Percentiles rank a stretch among this genome's conserved stretches.
These are phyloP conservation scores for Poecilobothrus nobilitatus DNA, from an alignment of 2,888 invertebrate species.

Conservation along the genomic window DNA sequence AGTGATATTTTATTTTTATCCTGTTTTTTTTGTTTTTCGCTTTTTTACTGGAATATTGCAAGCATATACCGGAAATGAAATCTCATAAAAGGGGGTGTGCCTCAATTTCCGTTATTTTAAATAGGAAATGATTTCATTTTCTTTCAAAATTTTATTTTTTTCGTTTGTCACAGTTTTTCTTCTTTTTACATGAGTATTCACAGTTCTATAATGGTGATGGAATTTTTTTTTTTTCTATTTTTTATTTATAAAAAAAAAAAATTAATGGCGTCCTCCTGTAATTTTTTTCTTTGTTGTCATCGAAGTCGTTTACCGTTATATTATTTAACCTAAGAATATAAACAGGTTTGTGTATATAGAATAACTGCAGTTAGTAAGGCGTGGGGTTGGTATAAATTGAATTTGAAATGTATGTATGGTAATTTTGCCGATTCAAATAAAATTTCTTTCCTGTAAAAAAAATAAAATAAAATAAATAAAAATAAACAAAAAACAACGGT, in stretches of 20 bases:
- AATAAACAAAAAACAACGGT: too few species aligned
- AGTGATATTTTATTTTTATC: too few species aligned
- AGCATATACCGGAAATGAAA: constrained; percentile 23
- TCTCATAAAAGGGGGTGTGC: constrained; percentile 26
- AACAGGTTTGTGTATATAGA: background rate
- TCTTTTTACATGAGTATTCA: too few species aligned
- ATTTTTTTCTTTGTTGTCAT: background rate
- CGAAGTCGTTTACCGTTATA: background rate
- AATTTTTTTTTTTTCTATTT: background rate
- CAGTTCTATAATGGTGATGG: background rate
- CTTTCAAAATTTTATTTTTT: background rate
- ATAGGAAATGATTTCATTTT: background rate
- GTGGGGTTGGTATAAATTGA: too few species aligned
- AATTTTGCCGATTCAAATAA: background rate
- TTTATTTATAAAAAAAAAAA: background rate
- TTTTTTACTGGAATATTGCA: constrained; percentile 11
- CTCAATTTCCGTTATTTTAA: constrained; percentile 23
- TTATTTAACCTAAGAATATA: background rate
- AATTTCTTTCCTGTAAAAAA: background rate
- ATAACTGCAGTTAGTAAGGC: too few species aligned
- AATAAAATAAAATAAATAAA: background rate
- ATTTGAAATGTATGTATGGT: background rate
- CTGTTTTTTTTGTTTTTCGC: too few species aligned
- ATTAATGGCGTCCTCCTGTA: background rate
- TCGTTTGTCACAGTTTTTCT: background rate